Conservation (phyloP, 1,140 invertebrate species). For the Popillia japonica region DNA sequence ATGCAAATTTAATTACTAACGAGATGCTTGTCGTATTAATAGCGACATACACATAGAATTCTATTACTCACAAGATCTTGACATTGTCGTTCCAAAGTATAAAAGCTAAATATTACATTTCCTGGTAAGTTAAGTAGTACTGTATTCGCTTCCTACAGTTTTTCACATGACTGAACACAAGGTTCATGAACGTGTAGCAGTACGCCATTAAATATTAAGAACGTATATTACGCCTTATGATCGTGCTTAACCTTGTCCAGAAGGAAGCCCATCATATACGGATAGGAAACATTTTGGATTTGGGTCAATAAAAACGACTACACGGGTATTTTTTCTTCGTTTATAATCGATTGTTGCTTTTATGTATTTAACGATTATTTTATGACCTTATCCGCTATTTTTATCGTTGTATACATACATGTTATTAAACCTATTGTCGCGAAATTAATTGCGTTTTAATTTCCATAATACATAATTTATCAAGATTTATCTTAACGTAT, state of each 20-base stretch:
- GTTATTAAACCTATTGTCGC: no score
- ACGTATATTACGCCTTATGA: background rate
- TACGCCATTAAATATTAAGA: background rate
- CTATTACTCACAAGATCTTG: background rate
- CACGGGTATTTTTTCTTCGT: background rate
- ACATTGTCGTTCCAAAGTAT: constrained; percentile 1
- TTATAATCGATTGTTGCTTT: background rate
- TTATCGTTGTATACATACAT: no score
- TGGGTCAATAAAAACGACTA: constrained; percentile 6
- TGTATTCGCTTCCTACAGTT: constrained; percentile 1
- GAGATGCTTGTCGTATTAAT: background rate
- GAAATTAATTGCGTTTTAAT: no score
- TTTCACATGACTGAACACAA: constrained; percentile 14
- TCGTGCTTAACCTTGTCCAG: constrained; percentile 6
- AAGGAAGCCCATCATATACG: background rate
- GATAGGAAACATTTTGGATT: background rate
- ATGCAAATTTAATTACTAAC: background rate
- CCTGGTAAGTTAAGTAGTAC: background rate
- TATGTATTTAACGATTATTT: background rate
- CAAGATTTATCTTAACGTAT: no score
- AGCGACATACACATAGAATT: background rate
- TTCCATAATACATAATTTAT: no score
- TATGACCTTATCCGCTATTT: no score
- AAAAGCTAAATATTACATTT: background rate
- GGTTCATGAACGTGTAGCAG: background rate